Evolutionary conservation across 2,797 vertebrate genomes (phyloP).

Genomic region (Hydrophis major): DNA sequence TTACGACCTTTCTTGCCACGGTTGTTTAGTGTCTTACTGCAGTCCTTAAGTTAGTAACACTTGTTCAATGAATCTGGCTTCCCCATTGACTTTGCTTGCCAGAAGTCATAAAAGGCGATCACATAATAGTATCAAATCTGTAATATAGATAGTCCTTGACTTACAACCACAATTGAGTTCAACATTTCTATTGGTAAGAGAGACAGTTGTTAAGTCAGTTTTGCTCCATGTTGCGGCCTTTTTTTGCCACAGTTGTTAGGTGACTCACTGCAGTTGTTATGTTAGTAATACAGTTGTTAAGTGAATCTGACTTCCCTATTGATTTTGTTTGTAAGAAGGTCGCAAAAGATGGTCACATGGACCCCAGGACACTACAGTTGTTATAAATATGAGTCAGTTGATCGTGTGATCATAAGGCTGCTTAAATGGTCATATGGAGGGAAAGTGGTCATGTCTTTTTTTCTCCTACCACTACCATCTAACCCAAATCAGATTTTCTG

Average conservation of each 20-base stretch:
- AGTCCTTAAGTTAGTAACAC: not conserved
- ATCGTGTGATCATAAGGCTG: not conserved
- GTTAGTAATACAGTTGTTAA: not conserved
- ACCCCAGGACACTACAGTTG: not conserved
- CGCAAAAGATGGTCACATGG: not conserved
- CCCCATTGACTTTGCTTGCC: not conserved
- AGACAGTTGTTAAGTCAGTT: no score
- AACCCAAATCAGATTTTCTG: not conserved
- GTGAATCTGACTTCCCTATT: not conserved
- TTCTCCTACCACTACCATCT: not conserved
- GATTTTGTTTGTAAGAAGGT: not conserved
- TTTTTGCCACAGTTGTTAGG: no score
- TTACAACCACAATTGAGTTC: no score
- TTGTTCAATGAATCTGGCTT: not conserved
- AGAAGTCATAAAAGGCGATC: not conserved
- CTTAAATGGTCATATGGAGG: not conserved
- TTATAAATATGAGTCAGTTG: not conserved
- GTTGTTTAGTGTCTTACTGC: not conserved
- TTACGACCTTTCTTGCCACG: not conserved
- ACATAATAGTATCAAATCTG: not conserved
- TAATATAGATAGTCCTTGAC: not conserved
- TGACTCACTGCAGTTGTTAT: not conserved
- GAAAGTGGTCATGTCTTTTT: not conserved
- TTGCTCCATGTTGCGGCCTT: no score
- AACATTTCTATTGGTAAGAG: no score